These are phyloP conservation scores for Allolobophora icterica DNA, from an alignment of 2,888 invertebrate genomes.

Conservation along the genomic window DNA sequence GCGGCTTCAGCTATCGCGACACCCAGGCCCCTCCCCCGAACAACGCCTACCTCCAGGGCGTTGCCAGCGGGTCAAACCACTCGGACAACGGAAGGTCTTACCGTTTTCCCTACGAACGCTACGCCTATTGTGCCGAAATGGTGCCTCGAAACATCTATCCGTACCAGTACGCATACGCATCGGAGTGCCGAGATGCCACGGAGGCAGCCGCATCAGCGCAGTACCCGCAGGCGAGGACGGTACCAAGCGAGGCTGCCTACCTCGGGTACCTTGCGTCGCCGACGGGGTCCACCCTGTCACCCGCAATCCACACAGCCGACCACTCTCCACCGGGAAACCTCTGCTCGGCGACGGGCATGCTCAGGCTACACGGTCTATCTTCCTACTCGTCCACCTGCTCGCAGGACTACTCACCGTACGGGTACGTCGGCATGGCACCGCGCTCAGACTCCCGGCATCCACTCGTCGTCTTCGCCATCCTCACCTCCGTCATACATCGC, in stretches of 20 bases:
- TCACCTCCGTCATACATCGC: slow-evolving; percentile 29
- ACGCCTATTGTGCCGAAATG: slow-evolving; percentile 6
- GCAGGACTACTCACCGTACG: slow-evolving; percentile 15
- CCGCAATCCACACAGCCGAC: neutral
- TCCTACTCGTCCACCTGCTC: neutral
- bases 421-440: neutral
- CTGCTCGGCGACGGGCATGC: neutral
- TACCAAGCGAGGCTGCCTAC: neutral
- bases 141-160: neutral
- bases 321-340: neutral
- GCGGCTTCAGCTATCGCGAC: neutral
- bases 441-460: slow-evolving; percentile 30
- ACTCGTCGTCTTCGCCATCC: slow-evolving; percentile 30
- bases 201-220: neutral
- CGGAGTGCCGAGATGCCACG: neutral
- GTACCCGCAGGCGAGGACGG: neutral
- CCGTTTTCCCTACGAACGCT: slow-evolving; percentile 26
- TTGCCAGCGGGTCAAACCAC: neutral
- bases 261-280: neutral
- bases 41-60: neutral
- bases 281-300: neutral
- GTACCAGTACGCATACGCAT: neutral
- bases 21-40: neutral
- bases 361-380: neutral
- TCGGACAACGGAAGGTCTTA: neutral